phyloP scores from a whole-genome alignment of 1,140 invertebrate species.

The Scaptomyza graminum region DNA sequence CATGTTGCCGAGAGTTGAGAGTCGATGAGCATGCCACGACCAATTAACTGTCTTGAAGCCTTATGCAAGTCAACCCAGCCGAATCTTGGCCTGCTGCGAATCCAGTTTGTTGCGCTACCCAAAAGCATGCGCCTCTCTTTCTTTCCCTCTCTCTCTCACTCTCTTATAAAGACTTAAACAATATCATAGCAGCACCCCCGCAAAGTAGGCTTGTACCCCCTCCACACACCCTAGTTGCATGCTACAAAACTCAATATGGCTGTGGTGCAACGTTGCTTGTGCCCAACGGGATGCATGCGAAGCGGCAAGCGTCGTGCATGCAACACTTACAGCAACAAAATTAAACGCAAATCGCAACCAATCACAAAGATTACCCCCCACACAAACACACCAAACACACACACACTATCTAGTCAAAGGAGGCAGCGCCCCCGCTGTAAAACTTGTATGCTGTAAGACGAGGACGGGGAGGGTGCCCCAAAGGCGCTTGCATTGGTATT shows the following conservation, averaged over 20 bases:
- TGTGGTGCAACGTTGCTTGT: slow-evolving; percentile 51
- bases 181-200: slow-evolving; percentile 68
- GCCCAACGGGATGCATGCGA: slow-evolving; percentile 75
- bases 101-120: slow-evolving; percentile 45
- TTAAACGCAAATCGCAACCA: slow-evolving; percentile 81
- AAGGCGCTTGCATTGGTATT: slow-evolving; percentile 78
- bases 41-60: slow-evolving; percentile 65
- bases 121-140: too few species aligned
- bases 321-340: slow-evolving; percentile 77
- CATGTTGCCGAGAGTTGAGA: slow-evolving; percentile 16
- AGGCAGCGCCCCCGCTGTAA: slow-evolving; percentile 53
- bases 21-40: slow-evolving; percentile 63
- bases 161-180: slow-evolving; percentile 70
- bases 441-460: slow-evolving; percentile 15
- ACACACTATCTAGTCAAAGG: slow-evolving; percentile 26
- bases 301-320: slow-evolving; percentile 61
- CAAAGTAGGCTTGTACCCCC: slow-evolving; percentile 36
- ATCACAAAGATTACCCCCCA: slow-evolving; percentile 80
- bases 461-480: slow-evolving; percentile 11
- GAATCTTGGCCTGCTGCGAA: slow-evolving; percentile 37
- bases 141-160: background rate
- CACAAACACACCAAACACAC: slow-evolving; percentile 33
- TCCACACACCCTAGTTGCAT: slow-evolving; percentile 49
- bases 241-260: slow-evolving; percentile 54
- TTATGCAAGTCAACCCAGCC: slow-evolving; percentile 29